Evolutionary conservation across 2,797 vertebrate genomes (phyloP).

Genomic region (Podarcis lilfordi): DNA sequence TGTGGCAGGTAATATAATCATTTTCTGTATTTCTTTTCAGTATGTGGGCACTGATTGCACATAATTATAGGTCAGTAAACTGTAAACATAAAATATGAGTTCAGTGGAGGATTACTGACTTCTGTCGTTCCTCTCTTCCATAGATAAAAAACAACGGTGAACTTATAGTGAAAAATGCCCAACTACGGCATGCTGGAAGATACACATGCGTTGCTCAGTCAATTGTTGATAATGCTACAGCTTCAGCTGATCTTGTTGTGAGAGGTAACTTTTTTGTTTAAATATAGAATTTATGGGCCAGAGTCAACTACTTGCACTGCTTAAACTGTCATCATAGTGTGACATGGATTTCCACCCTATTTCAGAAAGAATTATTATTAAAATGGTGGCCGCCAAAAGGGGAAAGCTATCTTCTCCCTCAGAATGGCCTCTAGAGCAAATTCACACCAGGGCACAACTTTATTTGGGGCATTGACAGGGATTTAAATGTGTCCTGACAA

Average conservation of each 20-base stretch:
- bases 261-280: slow-evolving; percentile 84
- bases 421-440: not conserved
- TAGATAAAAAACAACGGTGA: slow-evolving; percentile 89
- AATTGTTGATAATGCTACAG: slow-evolving; percentile 90
- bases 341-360: too few relatives aligned
- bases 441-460: not conserved
- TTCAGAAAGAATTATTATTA: not conserved
- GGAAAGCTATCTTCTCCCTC: not conserved
- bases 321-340: too few relatives aligned
- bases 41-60: not conserved
- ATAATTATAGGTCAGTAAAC: not conserved
- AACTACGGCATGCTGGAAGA: slow-evolving; percentile 89
- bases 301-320: not conserved
- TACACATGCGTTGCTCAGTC: slow-evolving; percentile 95
- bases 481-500: not conserved
- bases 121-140: slow-evolving; percentile 49
- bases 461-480: not conserved
- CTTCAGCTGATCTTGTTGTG: slow-evolving; percentile 91
- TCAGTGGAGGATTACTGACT: not conserved
- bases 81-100: not conserved
- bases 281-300: not conserved
- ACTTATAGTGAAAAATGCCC: slow-evolving; percentile 88
- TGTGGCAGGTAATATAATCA: not conserved
- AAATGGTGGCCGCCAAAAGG: not conserved
- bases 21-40: not conserved